These are phyloP conservation scores for Coptodon rendalli DNA, from an alignment of 2,113 vertebrate genomes.

Conservation along the genomic window DNA sequence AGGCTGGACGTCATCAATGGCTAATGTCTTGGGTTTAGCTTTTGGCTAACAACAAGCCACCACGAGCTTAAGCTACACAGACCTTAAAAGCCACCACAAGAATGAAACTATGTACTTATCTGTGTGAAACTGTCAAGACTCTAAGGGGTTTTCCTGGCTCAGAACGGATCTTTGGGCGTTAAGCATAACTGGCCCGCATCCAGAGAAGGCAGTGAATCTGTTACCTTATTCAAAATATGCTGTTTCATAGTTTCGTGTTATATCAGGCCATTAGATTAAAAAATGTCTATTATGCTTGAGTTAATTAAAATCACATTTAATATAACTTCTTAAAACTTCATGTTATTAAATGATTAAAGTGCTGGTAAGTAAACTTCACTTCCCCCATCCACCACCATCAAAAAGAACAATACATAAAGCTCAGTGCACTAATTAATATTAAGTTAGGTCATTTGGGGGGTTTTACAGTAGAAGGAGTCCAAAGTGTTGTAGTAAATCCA, in stretches of 20 bases:
- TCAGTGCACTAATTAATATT: neutral
- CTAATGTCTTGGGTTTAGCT: neutral
- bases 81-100: neutral
- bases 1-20: neutral
- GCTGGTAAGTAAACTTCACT: neutral
- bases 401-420: neutral
- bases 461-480: neutral
- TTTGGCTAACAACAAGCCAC: neutral
- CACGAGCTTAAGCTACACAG: neutral
- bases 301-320: neutral
- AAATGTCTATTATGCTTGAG: neutral
- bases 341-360: neutral
- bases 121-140: neutral
- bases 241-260: neutral
- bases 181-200: neutral
- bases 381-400: rapidly evolving
- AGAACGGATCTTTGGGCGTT: neutral
- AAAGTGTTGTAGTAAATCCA: neutral
- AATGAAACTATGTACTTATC: neutral
- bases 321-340: neutral
- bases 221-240: neutral
- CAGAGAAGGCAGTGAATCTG: neutral
- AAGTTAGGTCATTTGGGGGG: neutral
- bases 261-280: neutral
- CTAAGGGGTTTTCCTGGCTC: neutral